Evolutionary conservation across 2,797 vertebrate species (phyloP), one percentile per base, ranked within the genome.

Genomic region (Labeo calbasu): DNA sequence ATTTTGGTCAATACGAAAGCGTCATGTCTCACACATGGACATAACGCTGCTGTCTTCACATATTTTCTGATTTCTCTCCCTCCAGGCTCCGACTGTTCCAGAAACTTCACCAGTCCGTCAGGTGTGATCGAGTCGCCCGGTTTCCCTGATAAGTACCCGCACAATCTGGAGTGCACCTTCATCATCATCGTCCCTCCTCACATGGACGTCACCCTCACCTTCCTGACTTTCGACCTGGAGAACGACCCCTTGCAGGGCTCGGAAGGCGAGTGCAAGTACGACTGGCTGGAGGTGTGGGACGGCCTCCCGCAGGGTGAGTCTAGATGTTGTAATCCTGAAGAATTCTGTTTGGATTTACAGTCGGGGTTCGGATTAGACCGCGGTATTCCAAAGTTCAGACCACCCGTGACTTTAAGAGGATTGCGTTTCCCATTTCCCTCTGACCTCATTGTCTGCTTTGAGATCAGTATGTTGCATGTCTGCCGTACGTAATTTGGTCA

Each of bases 211-310:
- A 94, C 96, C 83, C 95, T 99, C 88, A 96, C 95, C 90, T 99
- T 99, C 89, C 90, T 97, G 90, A 97, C 96, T 88, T 99, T 99
- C 0, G 98, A 99, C 94, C 95, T 99, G 19, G 98, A 99, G 93
- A 97, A 98, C 0, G 98, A 99, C 91, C 98, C 98, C 10, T 91
- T 99, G 91, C 97, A 97, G 46, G 94, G 96, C 0, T 95, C 96
- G 3, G 98, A 99, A 77, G 96, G 96, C 50, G 98, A 99, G 90
- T 99, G 98, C 96, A 99, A 99, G 87, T 99, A 99, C 0, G 98
- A 99, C 89, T 99, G 97, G 97, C 95, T 99, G 89, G 97, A 99
- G 88, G 97, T 99, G 92, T 99, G 98, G 98, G 98, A 99, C 0
- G 98, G 98, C 21, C 96, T 99, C 83, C 97, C 98, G 0, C 95